Conservation (phyloP, 2,113 vertebrate species). For the Charina bottae region DNA sequence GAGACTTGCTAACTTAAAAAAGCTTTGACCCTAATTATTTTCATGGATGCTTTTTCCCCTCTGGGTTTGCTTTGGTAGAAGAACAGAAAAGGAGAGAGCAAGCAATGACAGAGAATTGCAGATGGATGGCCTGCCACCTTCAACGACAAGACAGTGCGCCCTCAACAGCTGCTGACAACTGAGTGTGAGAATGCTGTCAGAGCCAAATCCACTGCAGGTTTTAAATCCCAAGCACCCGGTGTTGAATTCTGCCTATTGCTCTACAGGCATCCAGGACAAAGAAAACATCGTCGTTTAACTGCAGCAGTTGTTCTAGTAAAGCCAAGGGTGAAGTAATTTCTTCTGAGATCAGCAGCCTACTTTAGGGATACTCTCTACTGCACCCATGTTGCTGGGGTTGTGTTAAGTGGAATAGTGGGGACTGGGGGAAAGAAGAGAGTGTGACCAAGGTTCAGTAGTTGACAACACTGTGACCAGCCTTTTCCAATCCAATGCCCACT, state of each 20-base stretch:
- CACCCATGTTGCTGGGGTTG: neutral
- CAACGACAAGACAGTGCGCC: neutral
- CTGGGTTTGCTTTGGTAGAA: neutral
- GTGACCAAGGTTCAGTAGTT: neutral
- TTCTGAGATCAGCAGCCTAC: neutral
- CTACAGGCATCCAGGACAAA: neutral
- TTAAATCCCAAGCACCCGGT: neutral
- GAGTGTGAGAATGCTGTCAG: neutral
- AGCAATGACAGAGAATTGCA: neutral
- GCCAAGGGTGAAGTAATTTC: neutral
- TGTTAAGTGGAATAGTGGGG: neutral
- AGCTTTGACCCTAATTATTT: neutral
- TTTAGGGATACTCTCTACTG: neutral
- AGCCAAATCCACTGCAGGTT: neutral
- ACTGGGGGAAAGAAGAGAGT: neutral
- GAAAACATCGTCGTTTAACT: neutral
- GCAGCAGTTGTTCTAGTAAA: neutral
- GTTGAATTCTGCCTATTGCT: neutral
- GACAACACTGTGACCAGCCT: neutral
- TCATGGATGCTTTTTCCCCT: neutral
- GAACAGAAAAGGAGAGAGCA: neutral
- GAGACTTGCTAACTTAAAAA: neutral
- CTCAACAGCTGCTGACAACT: neutral
- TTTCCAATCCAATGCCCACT: neutral
- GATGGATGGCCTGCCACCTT: neutral